Conservation (phyloP, 2,113 vertebrate species). For the Lagopus muta region DNA sequence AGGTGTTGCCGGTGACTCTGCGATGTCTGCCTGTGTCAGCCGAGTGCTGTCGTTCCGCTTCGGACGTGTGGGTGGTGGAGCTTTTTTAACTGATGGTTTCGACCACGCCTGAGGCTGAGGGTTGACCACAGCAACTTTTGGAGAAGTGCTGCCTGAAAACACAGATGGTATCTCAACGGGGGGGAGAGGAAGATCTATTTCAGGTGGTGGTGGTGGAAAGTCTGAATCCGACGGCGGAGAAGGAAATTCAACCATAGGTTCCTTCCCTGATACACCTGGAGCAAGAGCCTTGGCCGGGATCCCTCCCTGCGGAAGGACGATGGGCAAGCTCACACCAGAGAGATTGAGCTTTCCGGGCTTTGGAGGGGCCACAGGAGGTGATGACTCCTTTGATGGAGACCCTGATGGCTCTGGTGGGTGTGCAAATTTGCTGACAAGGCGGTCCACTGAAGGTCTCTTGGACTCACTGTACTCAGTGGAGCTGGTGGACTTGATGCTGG, state of each 20-base stretch:
- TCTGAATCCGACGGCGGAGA: slow-evolving; percentile 89
- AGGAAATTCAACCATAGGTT: slow-evolving; percentile 83
- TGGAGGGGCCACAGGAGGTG: slow-evolving; percentile 86
- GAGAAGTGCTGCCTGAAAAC: slow-evolving; percentile 81
- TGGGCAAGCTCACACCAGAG: slow-evolving; percentile 82
- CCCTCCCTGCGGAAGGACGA: slow-evolving; percentile 82
- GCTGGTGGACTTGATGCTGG: slow-evolving; percentile 85
- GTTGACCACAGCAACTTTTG: slow-evolving; percentile 91
- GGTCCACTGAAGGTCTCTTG: slow-evolving; percentile 87
- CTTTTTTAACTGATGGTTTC: slow-evolving; percentile 88
- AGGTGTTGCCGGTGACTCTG: slow-evolving; percentile 65
- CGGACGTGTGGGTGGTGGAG: slow-evolving; percentile 85
- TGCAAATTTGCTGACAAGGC: slow-evolving; percentile 91
- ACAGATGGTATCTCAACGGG: slow-evolving; percentile 76
- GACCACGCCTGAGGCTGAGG: slow-evolving; percentile 92
- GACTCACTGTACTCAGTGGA: slow-evolving; percentile 86
- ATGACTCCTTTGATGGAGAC: slow-evolving; percentile 84
- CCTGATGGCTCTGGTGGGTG: slow-evolving; percentile 75
- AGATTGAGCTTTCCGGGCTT: slow-evolving; percentile 96
- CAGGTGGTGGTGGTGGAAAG: slow-evolving; percentile 90
- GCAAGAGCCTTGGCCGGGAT: slow-evolving; percentile 26
- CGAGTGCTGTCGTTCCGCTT: slow-evolving; percentile 87
- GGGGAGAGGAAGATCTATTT: slow-evolving; percentile 88
- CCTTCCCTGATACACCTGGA: slow-evolving; percentile 72
- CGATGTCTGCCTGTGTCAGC: slow-evolving; percentile 73